These are phyloP conservation scores for Pegoplata infirma DNA, from an alignment of 2,888 invertebrate species.

Conservation along the genomic window DNA sequence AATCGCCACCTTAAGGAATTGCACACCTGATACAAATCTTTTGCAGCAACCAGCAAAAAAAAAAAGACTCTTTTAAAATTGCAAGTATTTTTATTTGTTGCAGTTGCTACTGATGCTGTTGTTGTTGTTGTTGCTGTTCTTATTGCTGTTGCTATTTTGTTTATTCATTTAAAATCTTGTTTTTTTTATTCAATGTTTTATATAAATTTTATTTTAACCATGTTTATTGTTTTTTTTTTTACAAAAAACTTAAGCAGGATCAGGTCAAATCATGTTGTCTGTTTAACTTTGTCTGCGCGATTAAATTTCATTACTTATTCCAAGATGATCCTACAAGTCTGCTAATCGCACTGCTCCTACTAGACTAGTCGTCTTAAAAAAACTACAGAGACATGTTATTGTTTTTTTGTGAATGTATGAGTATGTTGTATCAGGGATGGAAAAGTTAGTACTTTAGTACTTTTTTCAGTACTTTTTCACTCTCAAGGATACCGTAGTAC, in stretches of 20 bases:
- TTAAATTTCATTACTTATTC: conserved; percentile 36
- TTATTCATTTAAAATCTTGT: conserved; percentile 36
- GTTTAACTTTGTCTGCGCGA: conserved; percentile 29
- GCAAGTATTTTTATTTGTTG: conserved; percentile 37
- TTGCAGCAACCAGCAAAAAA: conserved; percentile 18
- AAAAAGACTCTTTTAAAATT: conserved; percentile 7
- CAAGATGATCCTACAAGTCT: conserved; percentile 7
- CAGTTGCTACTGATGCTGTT: conserved; percentile 21
- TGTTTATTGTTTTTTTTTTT: conserved; percentile 17
- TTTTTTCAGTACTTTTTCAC: too few species aligned
- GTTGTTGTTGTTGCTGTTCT: conserved; percentile 21
- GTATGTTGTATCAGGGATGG: too few species aligned
- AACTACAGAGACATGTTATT: conserved; percentile 4
- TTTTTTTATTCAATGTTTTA: conserved; percentile 40
- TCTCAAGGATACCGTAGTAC: too few species aligned
- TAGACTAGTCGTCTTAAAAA: background rate
- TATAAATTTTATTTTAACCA: conserved; percentile 40
- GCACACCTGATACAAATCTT: conserved; percentile 70
- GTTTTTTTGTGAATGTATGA: conserved; percentile 41
- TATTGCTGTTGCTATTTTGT: conserved; percentile 21
- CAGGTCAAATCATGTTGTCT: conserved; percentile 55
- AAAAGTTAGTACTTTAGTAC: too few species aligned
- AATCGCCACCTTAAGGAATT: conserved; percentile 66
- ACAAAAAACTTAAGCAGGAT: conserved; percentile 42
- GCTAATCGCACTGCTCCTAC: background rate